These are phyloP conservation scores for Gastrophysa polygoni DNA, from an alignment of 2,888 invertebrate species.

Conservation along the genomic window DNA sequence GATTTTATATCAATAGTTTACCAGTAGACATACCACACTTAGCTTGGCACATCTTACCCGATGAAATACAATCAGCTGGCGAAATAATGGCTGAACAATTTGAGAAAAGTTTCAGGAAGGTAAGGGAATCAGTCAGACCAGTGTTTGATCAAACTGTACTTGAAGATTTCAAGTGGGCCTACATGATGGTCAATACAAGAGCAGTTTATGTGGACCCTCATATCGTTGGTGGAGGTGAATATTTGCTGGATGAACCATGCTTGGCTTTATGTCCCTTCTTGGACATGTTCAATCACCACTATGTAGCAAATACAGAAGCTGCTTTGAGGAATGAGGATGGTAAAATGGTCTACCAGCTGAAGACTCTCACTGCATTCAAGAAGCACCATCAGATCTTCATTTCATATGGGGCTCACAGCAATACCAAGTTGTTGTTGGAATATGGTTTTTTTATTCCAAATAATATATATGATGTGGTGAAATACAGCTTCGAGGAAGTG, in stretches of 20 bases:
- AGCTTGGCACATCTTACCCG: slow-evolving; percentile 63
- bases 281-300: slow-evolving; percentile 89
- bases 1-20: slow-evolving; percentile 71
- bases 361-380: slow-evolving; percentile 61
- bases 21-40: slow-evolving; percentile 68
- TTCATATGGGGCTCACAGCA: slow-evolving; percentile 85
- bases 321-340: slow-evolving; percentile 45
- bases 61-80: slow-evolving; percentile 60
- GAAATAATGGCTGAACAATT: slow-evolving; percentile 62
- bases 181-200: slow-evolving; percentile 84
- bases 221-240: slow-evolving; percentile 51
- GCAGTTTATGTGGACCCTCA: slow-evolving; percentile 75
- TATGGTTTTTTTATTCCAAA: slow-evolving; percentile 77
- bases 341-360: slow-evolving; percentile 62
- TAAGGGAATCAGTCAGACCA: slow-evolving; percentile 58
- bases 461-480: slow-evolving; percentile 42
- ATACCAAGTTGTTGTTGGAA: slow-evolving; percentile 78
- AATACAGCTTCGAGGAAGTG: slow-evolving; percentile 39
- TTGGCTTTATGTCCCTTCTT: slow-evolving; percentile 86
- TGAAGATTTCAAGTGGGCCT: slow-evolving; percentile 76
- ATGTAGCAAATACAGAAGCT: slow-evolving; percentile 63
- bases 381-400: slow-evolving; percentile 82
- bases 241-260: slow-evolving; percentile 65
- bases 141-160: slow-evolving; percentile 43
- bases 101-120: slow-evolving; percentile 54